Evolutionary conservation across 2,888 invertebrate genomes (phyloP).

Genomic region (Meteorus colon): DNA sequence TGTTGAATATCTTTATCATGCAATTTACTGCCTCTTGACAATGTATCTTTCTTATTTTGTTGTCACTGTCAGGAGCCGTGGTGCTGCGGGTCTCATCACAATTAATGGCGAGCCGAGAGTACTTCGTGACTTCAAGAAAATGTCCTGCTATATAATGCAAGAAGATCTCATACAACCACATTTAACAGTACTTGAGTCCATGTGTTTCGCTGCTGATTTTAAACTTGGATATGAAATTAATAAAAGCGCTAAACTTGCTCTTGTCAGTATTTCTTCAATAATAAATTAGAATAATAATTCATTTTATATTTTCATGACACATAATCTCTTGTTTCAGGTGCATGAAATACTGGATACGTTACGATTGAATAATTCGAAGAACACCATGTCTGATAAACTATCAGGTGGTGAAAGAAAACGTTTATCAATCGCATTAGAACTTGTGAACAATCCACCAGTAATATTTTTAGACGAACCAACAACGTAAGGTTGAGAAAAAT

Average conservation of each 20-base stretch:
- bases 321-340: conserved; percentile 77
- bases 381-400: conserved; percentile 83
- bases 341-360: conserved; percentile 89
- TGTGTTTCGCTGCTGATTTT: conserved; percentile 91
- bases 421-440: conserved; percentile 93
- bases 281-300: not conserved
- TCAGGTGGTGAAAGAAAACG: conserved; percentile 96
- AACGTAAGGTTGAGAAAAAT: conserved; percentile 80
- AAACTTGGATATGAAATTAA: conserved; percentile 84
- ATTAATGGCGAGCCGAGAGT: conserved; percentile 87
- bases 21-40: not conserved
- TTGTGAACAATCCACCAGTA: conserved; percentile 95
- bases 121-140: conserved; percentile 85
- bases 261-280: conserved; percentile 75
- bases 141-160: conserved; percentile 98
- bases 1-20: not conserved
- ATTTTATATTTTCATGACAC: not conserved
- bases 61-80: conserved; percentile 75
- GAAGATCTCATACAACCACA: conserved; percentile 89
- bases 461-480: conserved; percentile 97
- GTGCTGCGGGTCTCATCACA: conserved; percentile 83
- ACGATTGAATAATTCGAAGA: conserved; percentile 81
- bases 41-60: not conserved
- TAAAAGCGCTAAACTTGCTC: conserved; percentile 79
- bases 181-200: conserved; percentile 90